phyloP scores from a whole-genome alignment of 2,113 vertebrate genomes.

The Aegotheles bennettii region DNA sequence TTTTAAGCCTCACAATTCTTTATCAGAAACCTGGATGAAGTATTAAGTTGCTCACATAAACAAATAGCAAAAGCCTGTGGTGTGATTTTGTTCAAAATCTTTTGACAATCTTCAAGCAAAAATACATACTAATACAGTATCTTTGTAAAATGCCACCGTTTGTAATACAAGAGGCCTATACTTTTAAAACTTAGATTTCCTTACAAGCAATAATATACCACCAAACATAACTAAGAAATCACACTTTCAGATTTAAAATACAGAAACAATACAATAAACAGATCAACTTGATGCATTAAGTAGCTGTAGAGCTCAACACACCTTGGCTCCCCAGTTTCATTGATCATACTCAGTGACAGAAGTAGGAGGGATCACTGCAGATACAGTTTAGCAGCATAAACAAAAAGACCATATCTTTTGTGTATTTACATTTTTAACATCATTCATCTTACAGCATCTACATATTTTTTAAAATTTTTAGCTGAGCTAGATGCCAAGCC shows the following conservation, averaged over 20 bases:
- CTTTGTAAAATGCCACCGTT: not conserved
- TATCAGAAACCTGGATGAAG: not conserved
- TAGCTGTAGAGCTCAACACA: not conserved
- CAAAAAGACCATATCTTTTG: not conserved
- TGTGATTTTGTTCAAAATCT: not conserved
- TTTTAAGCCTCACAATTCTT: not conserved
- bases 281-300: not conserved
- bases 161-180: not conserved
- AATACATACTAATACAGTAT: not conserved
- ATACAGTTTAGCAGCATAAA: not conserved
- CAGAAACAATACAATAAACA: not conserved
- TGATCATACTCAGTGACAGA: not conserved
- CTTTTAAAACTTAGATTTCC: not conserved
- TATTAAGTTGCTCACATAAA: not conserved
- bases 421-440: not conserved
- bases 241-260: not conserved
- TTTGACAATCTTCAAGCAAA: not conserved
- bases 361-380: not conserved
- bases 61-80: not conserved
- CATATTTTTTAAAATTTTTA: not conserved
- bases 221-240: not conserved
- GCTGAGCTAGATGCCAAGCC: not conserved
- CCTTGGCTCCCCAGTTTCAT: not conserved
- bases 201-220: not conserved
- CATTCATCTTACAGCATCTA: not conserved